Conservation (phyloP, 2,797 vertebrate species). For the Enoplosus armatus region DNA sequence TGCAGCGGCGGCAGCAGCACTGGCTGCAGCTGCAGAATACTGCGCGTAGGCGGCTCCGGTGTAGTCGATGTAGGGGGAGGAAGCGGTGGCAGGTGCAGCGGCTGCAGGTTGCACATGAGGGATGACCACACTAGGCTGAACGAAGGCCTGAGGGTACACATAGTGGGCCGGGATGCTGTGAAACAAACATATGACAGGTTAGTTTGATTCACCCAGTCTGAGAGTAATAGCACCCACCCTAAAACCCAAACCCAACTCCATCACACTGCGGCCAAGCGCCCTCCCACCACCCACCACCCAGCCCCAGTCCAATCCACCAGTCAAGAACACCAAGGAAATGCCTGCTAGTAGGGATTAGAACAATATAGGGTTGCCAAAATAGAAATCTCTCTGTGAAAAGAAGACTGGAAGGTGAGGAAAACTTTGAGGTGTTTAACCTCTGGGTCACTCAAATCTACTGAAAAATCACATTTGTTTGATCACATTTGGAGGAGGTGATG, state of each 20-base stretch:
- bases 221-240: constrained; percentile 18
- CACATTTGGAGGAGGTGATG: constrained; percentile 16
- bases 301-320: constrained; percentile 75
- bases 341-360: constrained; percentile 93
- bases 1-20: constrained; percentile 88
- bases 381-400: constrained; percentile 77
- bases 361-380: constrained; percentile 97
- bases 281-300: constrained; percentile 63
- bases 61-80: constrained; percentile 98
- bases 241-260: constrained; percentile 70
- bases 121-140: constrained; percentile 97
- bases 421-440: constrained; percentile 35
- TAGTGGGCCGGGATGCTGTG: constrained; percentile 98
- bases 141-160: constrained; percentile 98
- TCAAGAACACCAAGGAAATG: constrained; percentile 80
- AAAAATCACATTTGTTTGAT: constrained; percentile 26
- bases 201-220: constrained; percentile 26
- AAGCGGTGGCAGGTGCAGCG: constrained; percentile 88
- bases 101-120: constrained; percentile 93
- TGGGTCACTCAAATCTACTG: constrained; percentile 28
- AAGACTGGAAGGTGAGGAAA: constrained; percentile 43
- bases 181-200: constrained; percentile 74
- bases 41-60: constrained; percentile 95
- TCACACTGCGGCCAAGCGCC: constrained; percentile 79
- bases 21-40: constrained; percentile 90